A percentile compares a stretch with the other conserved stretches of the same genome.
These are phyloP conservation scores for Chymomyza procnemis DNA, from an alignment of 2,888 invertebrate genomes.

Conservation along the genomic window DNA sequence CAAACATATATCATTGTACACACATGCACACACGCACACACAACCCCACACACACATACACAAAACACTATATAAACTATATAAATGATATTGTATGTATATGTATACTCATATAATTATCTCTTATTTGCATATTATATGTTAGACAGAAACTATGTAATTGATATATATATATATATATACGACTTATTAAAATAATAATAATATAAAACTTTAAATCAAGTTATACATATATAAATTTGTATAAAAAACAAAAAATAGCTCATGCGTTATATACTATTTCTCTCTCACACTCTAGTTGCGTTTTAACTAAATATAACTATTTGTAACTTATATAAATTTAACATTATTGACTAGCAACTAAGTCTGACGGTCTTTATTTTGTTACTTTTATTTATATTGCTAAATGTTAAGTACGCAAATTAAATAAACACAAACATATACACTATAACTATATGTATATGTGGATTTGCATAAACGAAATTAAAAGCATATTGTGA, in stretches of 20 bases:
- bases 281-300: slow-evolving; percentile 2
- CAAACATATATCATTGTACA: not conserved
- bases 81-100: not conserved
- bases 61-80: not conserved
- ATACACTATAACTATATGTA: not conserved
- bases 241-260: not conserved
- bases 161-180: not conserved
- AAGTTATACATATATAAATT: slow-evolving; percentile 2
- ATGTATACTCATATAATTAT: not conserved
- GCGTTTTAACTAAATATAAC: slow-evolving; percentile 10
- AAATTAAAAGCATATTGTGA: too few species aligned
- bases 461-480: not conserved
- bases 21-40: too few species aligned
- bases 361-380: not conserved
- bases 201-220: not conserved
- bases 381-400: not conserved
- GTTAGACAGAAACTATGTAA: not conserved
- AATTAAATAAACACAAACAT: not conserved
- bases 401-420: not conserved
- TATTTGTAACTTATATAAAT: slow-evolving; percentile 10
- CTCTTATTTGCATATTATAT: not conserved
- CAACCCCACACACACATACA: too few species aligned
- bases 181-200: not conserved
- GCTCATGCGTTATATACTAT: slow-evolving; percentile 4
- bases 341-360: not conserved